phyloP scores from a whole-genome alignment of 2,113 vertebrate genomes.

The Pogona vitticeps region DNA sequence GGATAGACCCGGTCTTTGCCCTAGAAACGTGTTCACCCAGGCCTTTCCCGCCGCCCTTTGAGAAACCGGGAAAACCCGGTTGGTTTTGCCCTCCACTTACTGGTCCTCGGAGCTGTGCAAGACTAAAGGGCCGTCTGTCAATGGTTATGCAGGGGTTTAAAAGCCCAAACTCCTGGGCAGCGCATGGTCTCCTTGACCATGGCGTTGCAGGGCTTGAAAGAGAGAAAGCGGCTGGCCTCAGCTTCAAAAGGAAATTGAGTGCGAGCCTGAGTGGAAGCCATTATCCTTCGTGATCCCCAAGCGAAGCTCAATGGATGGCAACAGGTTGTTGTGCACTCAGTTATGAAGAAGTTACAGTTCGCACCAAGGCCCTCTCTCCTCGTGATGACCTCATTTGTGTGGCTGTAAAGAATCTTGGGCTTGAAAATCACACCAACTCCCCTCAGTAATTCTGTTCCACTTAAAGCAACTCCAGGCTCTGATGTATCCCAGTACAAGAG shows the following conservation, averaged over 20 bases:
- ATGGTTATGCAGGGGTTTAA: background rate
- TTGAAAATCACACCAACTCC: background rate
- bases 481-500: background rate
- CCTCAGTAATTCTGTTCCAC: background rate
- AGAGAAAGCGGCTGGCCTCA: background rate
- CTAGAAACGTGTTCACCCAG: background rate
- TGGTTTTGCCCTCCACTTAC: background rate
- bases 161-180: background rate
- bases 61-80: background rate
- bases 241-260: no score
- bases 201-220: background rate
- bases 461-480: background rate
- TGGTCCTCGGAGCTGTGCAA: background rate
- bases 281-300: no score
- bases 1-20: background rate
- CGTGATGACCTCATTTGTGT: background rate
- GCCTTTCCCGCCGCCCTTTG: background rate
- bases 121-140: background rate
- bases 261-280: no score
- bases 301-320: background rate
- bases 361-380: background rate
- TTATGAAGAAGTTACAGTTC: background rate
- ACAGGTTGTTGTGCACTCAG: no score
- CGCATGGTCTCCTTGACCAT: background rate
- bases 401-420: background rate